phyloP scores from a whole-genome alignment of 2,113 vertebrate genomes.

The Ageneiosus marmoratus region DNA sequence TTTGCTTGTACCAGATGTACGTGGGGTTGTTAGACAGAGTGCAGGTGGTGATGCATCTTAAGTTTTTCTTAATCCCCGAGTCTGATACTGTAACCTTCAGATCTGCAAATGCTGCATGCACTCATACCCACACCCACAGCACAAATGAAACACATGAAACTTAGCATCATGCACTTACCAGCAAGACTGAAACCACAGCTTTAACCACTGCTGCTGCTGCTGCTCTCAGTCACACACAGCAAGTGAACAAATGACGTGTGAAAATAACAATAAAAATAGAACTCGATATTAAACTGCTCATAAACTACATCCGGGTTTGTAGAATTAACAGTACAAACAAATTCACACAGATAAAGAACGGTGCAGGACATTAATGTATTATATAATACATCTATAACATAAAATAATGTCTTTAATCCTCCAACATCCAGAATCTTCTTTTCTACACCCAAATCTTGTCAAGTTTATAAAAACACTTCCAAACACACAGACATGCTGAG shows the following conservation, averaged over 20 bases:
- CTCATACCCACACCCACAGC: too few species aligned
- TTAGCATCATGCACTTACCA: neutral
- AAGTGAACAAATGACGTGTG: too few species aligned
- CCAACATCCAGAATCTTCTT: neutral
- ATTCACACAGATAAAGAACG: neutral
- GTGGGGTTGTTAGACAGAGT: too few species aligned
- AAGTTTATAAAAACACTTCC: too few species aligned
- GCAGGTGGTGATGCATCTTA: too few species aligned
- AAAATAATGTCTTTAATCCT: neutral
- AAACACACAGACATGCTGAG: neutral
- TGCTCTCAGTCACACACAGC: neutral
- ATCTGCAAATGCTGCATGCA: too few species aligned
- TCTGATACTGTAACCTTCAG: too few species aligned
- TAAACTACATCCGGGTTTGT: neutral
- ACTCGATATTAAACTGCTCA: neutral
- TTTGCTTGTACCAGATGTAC: too few species aligned
- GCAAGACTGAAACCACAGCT: neutral
- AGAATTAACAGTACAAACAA: neutral
- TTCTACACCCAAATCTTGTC: too few species aligned
- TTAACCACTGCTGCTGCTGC: neutral
- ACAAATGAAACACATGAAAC: too few species aligned
- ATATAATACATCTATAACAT: neutral
- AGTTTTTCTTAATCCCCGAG: too few species aligned
- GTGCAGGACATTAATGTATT: neutral
- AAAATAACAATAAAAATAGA: neutral